Evolutionary conservation across 2,888 invertebrate genomes (phyloP).

Genomic region (Halocaridina rubra): DNA sequence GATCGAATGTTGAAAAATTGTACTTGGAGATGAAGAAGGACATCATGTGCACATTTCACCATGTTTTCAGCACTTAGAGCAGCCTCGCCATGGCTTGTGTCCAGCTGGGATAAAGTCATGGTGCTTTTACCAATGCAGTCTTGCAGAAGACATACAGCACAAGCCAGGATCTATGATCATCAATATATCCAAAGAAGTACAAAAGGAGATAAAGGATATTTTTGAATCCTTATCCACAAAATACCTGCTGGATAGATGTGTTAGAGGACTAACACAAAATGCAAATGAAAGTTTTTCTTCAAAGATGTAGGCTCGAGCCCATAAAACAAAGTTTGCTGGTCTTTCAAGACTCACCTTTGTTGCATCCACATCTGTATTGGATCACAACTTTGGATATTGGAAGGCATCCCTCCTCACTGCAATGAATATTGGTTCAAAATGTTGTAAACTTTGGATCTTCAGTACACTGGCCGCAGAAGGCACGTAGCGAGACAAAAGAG

Average conservation of each 20-base stretch:
- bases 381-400: conserved; percentile 6
- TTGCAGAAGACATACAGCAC: not conserved
- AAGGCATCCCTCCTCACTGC: not conserved
- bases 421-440: not conserved
- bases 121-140: conserved; percentile 3
- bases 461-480: not conserved
- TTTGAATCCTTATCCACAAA: not conserved
- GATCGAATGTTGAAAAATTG: not conserved
- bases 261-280: conserved; percentile 5
- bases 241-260: not conserved
- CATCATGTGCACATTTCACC: conserved; percentile 6
- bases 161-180: not conserved
- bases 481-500: not conserved
- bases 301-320: not conserved
- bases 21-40: not conserved
- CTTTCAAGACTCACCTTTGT: conserved; percentile 11
- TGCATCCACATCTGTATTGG: not conserved
- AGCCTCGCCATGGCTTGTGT: not conserved
- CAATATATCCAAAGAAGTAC: not conserved
- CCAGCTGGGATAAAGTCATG: not conserved
- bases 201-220: not conserved
- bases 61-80: not conserved
- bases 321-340: conserved; percentile 22
- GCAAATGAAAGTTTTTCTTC: conserved; percentile 17
- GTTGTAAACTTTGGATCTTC: not conserved